Conservation (phyloP, 2,113 vertebrate species). For the Setophaga coronata region DNA sequence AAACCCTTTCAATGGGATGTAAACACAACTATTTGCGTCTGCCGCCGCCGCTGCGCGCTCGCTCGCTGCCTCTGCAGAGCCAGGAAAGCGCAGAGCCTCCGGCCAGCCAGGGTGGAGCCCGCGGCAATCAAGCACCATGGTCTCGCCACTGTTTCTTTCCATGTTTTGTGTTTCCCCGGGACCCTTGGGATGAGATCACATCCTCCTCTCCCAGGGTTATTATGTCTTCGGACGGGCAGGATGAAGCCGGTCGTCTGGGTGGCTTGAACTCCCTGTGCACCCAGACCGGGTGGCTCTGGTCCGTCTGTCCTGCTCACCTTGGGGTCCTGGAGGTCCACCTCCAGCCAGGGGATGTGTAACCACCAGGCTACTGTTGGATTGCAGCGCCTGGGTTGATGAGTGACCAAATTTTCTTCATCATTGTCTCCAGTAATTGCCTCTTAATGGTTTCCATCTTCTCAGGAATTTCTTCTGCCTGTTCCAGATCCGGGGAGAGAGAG, state of each 20-base stretch:
- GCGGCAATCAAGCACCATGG: slow-evolving; percentile 3
- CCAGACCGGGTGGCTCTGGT: slow-evolving; percentile 18
- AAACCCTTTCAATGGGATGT: slow-evolving; percentile 52
- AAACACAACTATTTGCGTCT: slow-evolving; percentile 41
- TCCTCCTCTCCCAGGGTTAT: slow-evolving; percentile 56
- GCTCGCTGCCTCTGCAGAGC: not conserved
- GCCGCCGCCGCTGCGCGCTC: not conserved
- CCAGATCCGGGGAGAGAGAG: not conserved
- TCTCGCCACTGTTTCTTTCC: slow-evolving; percentile 25
- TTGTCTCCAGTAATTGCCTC: slow-evolving; percentile 36
- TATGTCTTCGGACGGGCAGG: slow-evolving; percentile 30
- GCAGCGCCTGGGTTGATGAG: not conserved
- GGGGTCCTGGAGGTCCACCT: not conserved
- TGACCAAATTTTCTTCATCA: not conserved
- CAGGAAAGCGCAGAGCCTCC: slow-evolving; percentile 20
- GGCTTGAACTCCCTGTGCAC: not conserved
- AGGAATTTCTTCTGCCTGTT: slow-evolving; percentile 1
- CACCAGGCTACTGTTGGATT: not conserved
- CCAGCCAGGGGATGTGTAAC: not conserved
- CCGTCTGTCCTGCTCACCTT: not conserved
- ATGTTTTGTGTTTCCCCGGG: slow-evolving; percentile 47
- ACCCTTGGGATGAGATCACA: slow-evolving; percentile 61
- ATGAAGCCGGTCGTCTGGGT: slow-evolving; percentile 37
- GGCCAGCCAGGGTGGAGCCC: slow-evolving; percentile 39
- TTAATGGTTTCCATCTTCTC: slow-evolving; percentile 9